Evolutionary conservation across 2,888 invertebrate species (phyloP), one percentile per base, ranked within the genome.

Genomic region (Chrysolina americana): DNA sequence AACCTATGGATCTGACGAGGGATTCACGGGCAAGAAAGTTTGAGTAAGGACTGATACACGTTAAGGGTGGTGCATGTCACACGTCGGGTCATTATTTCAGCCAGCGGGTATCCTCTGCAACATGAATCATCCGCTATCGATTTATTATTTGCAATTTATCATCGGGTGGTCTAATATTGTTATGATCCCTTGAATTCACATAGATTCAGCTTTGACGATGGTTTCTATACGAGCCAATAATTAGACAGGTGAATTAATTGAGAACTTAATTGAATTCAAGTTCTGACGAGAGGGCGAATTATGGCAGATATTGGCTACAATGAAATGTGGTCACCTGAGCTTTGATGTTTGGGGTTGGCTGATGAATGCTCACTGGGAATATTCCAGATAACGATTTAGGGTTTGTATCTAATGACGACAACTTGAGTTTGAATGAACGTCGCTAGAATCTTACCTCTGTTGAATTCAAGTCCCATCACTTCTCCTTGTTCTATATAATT

Each of bases 91-190:
- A 47, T 47, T n/a, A 47, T 47, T 36, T 17, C 59, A 36, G 9
- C 5, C 15, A n/a, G 15, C 13, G n/a, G 10, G 10, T 1, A 59
- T 59, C 28, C 15, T 28, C 59, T n/a, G 28, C 17, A 15, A 9
- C 59, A 59, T 59, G 36, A 59, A 28, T 59, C 36, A 36, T 59
- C 59, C 28, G 2, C 59, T 36, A 59, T 59, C 59, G 59, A 59
- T 36, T 59, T 28, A n/a, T n/a, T 59, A 59, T 59, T 59, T 15
- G 8, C 59, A 8, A 28, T 59, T 17, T n/a, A 23, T 59, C 59
- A 10, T 59, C 36, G n/a, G 59, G 36, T 36, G 59, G 59, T 59
- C 23, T 59, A 36, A 59, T 17, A 9, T 0, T 59, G 36, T 59
- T n/a, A 59, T 15, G 59, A 59, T 36, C 59, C 28, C 28, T 59